Evolutionary conservation across 2,113 vertebrate species (phyloP), one percentile per base, ranked within the genome.

Genomic region (Paralichthys olivaceus): DNA sequence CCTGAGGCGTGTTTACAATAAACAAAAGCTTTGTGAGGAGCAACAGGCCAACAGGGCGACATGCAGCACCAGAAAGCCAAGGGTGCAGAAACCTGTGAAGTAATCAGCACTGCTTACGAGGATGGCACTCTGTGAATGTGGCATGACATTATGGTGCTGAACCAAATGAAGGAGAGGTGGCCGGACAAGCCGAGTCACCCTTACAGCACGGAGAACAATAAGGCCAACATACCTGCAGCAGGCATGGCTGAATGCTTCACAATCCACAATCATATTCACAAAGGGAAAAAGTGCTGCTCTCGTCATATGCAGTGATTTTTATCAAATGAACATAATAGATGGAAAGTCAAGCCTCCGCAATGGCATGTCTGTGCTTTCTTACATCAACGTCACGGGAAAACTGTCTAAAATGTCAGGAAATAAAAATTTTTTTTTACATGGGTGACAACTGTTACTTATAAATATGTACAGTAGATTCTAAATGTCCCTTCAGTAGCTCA

Each of bases 101-200:
- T 70, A 59, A 87, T 87, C 71, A 84, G 59, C 22, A 53, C 57
- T 29, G 80, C 69, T 84, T 79, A 88, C 74, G 66, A 55, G 55
- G 71, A 85, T 12, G 47, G 25, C 71, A 4, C 82, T 72, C 37
- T 55, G 71, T 62, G 69, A 77, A 49, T 58, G 71, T 69, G 54
- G 67, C 81, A 15, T 37, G 65, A 71, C 73, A 37, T 58, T 25
- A 62, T 26, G 67, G 63, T 70, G 67, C 51, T 17, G 70, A 60
- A 84, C 66, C 76, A 71, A 82, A 2, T 9, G 25, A 57, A 67
- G 70, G 61, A 75, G 60, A 81, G 63, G 56, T 11, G 20, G 66
- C 19, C 47, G 58, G 43, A 12, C 11, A 51, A n/a, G 74, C 69
- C 62, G 60, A 75, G 55, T 77, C 68, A 51, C 12, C 15, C 43